A percentile compares a stretch with the other conserved stretches of the same genome.
phyloP scores from a whole-genome alignment of 2,888 invertebrate genomes.

The Brachyopa scutellaris region DNA sequence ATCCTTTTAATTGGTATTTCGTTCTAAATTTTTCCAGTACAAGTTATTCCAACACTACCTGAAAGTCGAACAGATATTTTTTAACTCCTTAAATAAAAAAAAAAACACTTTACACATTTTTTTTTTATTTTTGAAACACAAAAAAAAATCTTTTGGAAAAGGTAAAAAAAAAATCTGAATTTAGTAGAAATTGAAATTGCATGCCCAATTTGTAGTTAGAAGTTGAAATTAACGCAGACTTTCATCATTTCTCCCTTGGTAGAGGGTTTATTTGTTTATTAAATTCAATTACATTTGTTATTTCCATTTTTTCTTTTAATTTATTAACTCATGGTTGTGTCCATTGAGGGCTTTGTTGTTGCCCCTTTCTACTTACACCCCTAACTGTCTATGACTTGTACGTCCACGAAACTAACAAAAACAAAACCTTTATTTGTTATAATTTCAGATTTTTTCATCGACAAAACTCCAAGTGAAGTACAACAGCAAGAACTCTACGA shows the following conservation, averaged over 20 bases:
- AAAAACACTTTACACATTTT: slow-evolving; percentile 63
- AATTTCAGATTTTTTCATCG: slow-evolving; percentile 79
- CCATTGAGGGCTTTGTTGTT: background rate
- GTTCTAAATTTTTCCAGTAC: slow-evolving; percentile 78
- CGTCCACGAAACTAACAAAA: background rate
- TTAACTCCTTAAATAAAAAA: slow-evolving; percentile 72
- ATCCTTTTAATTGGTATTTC: slow-evolving; percentile 64
- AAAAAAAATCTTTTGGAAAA: slow-evolving; percentile 48
- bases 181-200: slow-evolving; percentile 33
- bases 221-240: background rate
- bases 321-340: slow-evolving; percentile 16
- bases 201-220: slow-evolving; percentile 35
- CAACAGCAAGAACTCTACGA: slow-evolving; percentile 44
- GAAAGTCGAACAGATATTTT: slow-evolving; percentile 79
- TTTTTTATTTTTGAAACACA: slow-evolving; percentile 28
- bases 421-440: background rate
- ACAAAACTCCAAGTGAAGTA: slow-evolving; percentile 75
- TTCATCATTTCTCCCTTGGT: background rate
- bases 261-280: slow-evolving; percentile 1
- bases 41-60: slow-evolving; percentile 79
- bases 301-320: background rate
- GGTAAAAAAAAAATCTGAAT: slow-evolving; percentile 35
- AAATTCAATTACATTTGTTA: background rate
- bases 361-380: background rate
- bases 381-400: background rate